Evolutionary conservation across 2,113 vertebrate species (phyloP).

Genomic region (Tricholaema leucomelas): DNA sequence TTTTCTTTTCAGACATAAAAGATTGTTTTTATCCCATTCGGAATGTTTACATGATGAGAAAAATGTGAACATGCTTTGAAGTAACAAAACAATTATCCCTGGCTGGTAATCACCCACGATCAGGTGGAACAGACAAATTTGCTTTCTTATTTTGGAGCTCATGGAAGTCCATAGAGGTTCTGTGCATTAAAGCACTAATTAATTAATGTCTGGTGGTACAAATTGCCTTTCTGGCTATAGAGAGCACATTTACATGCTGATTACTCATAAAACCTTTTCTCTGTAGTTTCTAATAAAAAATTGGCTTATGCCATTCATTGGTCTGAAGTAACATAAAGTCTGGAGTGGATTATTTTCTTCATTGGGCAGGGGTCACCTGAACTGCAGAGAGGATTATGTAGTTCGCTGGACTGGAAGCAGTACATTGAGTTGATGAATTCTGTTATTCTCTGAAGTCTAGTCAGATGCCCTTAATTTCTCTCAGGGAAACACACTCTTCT

Average conservation of each 20-base stretch:
- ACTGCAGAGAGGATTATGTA: slow-evolving; percentile 37
- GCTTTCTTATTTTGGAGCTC: background rate
- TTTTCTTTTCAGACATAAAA: background rate
- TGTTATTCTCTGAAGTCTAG: background rate
- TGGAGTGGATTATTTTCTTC: slow-evolving; percentile 42
- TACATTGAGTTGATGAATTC: background rate
- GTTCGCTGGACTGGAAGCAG: background rate
- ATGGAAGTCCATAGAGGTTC: background rate
- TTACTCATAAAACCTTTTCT: background rate
- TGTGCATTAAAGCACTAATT: background rate
- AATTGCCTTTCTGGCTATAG: background rate
- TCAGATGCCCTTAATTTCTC: background rate
- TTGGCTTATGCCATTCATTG: background rate
- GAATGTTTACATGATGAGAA: background rate
- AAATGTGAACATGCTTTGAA: background rate
- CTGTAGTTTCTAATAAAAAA: slow-evolving; percentile 6
- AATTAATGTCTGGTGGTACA: background rate
- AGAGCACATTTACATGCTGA: background rate
- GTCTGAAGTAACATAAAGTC: background rate
- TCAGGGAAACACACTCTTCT: background rate
- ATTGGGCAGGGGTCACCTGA: slow-evolving; percentile 6
- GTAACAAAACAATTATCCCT: background rate
- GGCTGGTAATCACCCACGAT: background rate
- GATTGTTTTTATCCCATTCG: background rate
- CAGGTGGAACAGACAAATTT: background rate